Conservation (phyloP, 2,888 invertebrate species). For the Drosophila ustulata region DNA sequence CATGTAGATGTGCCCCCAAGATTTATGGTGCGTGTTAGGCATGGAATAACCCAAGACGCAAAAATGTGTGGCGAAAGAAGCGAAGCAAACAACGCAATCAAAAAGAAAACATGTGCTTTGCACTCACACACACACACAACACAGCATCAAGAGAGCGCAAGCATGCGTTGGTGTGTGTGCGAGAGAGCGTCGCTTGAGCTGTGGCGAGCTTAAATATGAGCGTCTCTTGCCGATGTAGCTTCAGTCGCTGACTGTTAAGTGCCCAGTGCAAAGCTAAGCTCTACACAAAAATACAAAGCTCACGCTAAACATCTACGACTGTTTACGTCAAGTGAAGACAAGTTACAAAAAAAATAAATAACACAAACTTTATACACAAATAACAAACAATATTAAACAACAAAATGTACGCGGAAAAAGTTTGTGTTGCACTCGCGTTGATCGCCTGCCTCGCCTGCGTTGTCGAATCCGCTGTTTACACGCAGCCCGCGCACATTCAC, state of each 20-base stretch:
- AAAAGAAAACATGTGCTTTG: constrained; percentile 72
- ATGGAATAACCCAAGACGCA: constrained; percentile 70
- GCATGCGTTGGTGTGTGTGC: constrained; percentile 6
- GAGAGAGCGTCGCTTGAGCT: constrained; percentile 19
- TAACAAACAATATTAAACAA: constrained; percentile 12
- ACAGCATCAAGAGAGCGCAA: constrained; percentile 20
- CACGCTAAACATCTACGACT: constrained; percentile 13
- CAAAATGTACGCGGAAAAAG: constrained; percentile 78
- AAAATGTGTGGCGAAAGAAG: constrained; percentile 51
- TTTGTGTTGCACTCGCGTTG: constrained; percentile 67
- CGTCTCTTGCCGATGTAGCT: constrained; percentile 43
- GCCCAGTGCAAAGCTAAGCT: constrained; percentile 53
- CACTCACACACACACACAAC: background rate
- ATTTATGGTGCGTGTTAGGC: constrained; percentile 65
- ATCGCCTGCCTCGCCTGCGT: constrained; percentile 66
- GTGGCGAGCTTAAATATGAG: constrained; percentile 76
- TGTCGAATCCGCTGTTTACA: constrained; percentile 80
- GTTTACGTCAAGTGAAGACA: constrained; percentile 25
- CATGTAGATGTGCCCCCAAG: constrained; percentile 41
- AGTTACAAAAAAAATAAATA: constrained; percentile 11
- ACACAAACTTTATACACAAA: constrained; percentile 6
- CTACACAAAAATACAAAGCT: background rate
- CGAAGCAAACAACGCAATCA: constrained; percentile 50
- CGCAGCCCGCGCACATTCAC: constrained; percentile 78
- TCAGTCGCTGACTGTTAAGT: constrained; percentile 74